A percentile compares a stretch with the other conserved stretches of the same genome.
Conservation (phyloP, 1,140 invertebrate genomes). For the Lucilia sericata region DNA sequence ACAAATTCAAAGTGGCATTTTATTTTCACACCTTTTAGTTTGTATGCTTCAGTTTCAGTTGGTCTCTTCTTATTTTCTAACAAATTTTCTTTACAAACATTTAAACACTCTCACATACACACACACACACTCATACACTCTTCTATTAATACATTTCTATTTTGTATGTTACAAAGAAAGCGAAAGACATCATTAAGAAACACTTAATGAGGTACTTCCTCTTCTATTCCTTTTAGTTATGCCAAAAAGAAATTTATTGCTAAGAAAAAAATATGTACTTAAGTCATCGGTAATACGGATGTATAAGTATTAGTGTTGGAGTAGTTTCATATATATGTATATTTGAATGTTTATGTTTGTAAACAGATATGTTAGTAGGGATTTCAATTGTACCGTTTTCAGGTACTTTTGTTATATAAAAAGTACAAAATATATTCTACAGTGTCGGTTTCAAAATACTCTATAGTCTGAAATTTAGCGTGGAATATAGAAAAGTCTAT, state of each 20-base stretch:
- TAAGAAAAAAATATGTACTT: neutral
- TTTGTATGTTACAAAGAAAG: neutral
- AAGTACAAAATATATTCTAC: no score
- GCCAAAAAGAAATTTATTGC: neutral
- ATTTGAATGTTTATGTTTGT: no score
- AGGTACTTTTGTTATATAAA: no score
- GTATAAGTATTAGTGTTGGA: no score
- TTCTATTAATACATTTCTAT: neutral
- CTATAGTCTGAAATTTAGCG: no score
- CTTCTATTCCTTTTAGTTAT: conserved; percentile 3
- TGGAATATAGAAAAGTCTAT: no score
- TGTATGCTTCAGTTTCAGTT: neutral
- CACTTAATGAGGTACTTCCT: conserved; percentile 47
- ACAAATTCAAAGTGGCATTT: conserved; percentile 23
- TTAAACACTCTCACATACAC: neutral
- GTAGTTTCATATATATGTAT: no score
- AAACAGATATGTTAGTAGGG: no score
- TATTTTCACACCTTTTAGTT: conserved; percentile 17
- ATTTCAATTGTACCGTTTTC: no score
- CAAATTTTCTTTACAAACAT: neutral
- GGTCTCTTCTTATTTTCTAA: neutral
- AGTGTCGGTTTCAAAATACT: no score
- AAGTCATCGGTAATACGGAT: no score
- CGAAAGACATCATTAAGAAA: conserved; percentile 47
- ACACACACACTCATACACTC: no score